Evolutionary conservation across 2,113 vertebrate species (phyloP).

Genomic region (Dasyprocta punctata): DNA sequence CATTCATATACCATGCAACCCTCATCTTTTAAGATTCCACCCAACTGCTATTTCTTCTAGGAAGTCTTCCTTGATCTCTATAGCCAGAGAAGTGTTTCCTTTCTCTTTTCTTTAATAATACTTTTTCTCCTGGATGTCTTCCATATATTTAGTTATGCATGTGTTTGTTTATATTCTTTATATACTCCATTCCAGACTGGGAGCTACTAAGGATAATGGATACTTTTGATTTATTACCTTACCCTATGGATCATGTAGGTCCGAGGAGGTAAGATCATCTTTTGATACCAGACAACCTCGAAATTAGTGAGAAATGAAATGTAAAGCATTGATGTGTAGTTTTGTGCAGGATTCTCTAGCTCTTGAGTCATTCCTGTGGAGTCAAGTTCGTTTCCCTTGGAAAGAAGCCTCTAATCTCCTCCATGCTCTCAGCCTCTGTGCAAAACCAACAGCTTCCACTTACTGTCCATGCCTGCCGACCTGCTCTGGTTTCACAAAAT

Average conservation of each 20-base stretch:
- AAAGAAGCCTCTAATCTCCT: not conserved
- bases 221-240: not conserved
- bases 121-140: not conserved
- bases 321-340: not conserved
- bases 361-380: not conserved
- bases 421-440: not conserved
- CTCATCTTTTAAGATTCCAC: not conserved
- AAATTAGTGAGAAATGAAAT: not conserved
- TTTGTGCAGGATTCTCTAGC: not conserved
- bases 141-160: not conserved
- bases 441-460: not conserved
- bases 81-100: not conserved
- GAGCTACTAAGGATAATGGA: not conserved
- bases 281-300: not conserved
- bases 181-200: not conserved
- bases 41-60: constrained; percentile 2
- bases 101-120: not conserved
- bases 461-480: not conserved
- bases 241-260: not conserved
- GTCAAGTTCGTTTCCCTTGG: not conserved
- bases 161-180: not conserved
- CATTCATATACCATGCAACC: not conserved
- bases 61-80: not conserved
- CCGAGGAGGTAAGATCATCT: not conserved
- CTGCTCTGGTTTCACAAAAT: not conserved